Evolutionary conservation across 1,140 invertebrate species (phyloP).

Genomic region (Bombus picipes): DNA sequence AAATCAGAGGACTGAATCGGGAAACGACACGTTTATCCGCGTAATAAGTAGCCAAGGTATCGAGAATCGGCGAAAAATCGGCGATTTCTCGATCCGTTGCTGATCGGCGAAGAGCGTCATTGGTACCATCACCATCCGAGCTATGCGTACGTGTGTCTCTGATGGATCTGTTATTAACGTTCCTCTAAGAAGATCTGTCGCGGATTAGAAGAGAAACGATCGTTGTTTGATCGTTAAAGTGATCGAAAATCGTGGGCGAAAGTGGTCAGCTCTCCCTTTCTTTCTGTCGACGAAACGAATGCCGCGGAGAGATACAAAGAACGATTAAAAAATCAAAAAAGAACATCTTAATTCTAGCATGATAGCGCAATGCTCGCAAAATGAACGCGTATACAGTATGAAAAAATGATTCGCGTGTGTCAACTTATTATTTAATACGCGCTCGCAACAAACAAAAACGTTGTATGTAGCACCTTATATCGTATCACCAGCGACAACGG

Average conservation of each 20-base stretch:
- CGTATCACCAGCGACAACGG: conserved; percentile 65
- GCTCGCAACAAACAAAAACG: conserved; percentile 34
- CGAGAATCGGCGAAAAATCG: neutral
- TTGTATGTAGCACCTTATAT: conserved; percentile 74
- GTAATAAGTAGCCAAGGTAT: neutral
- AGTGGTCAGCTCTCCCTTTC: neutral
- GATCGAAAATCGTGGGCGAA: neutral
- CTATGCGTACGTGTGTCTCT: neutral
- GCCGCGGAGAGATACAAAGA: neutral
- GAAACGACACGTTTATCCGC: neutral
- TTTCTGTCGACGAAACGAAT: neutral
- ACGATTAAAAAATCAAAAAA: conserved; percentile 6
- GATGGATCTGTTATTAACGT: neutral
- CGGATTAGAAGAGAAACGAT: neutral
- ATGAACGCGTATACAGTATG: neutral
- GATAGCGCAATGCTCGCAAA: neutral
- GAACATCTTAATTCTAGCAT: conserved; percentile 3
- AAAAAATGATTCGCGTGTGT: neutral
- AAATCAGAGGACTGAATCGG: neutral
- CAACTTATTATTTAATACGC: conserved; percentile 19
- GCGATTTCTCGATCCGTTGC: neutral
- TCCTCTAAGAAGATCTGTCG: neutral
- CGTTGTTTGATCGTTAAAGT: neutral
- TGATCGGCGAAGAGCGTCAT: neutral
- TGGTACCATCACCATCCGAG: neutral